Conservation (phyloP, 2,113 vertebrate genomes). For the Campylomormyrus numenius region DNA sequence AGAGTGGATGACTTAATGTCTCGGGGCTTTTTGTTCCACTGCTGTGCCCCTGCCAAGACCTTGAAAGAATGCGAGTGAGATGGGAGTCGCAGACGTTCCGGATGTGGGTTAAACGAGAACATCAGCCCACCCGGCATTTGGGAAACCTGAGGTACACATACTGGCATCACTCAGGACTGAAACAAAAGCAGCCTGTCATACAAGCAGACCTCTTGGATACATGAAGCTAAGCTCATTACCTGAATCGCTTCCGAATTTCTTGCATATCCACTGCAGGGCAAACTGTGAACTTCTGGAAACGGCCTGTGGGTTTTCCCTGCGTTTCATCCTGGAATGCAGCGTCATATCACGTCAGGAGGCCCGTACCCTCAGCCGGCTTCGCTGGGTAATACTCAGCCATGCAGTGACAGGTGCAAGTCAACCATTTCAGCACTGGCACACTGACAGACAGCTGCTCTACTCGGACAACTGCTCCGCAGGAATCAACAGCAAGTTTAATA, state of each 20-base stretch:
- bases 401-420: not conserved
- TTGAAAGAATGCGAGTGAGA: not conserved
- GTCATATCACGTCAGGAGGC: not conserved
- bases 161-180: not conserved
- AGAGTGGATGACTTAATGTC: not conserved
- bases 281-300: not conserved
- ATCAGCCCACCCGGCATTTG: not conserved
- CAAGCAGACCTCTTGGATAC: not conserved
- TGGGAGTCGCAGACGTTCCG: not conserved
- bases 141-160: not conserved
- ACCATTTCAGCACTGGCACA: not conserved
- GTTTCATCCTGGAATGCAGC: not conserved
- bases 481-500: not conserved
- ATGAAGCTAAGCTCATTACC: not conserved
- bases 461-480: not conserved
- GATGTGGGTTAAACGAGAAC: not conserved
- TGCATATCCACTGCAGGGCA: not conserved
- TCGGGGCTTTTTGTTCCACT: not conserved
- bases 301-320: not conserved
- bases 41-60: not conserved
- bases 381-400: not conserved
- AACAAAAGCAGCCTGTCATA: not conserved
- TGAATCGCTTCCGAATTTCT: not conserved
- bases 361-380: not conserved
- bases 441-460: not conserved